Percentiles rank a stretch among this genome's conserved stretches.
Evolutionary conservation across 2,113 vertebrate species (phyloP).

Genomic region (Eretmochelys imbricata): DNA sequence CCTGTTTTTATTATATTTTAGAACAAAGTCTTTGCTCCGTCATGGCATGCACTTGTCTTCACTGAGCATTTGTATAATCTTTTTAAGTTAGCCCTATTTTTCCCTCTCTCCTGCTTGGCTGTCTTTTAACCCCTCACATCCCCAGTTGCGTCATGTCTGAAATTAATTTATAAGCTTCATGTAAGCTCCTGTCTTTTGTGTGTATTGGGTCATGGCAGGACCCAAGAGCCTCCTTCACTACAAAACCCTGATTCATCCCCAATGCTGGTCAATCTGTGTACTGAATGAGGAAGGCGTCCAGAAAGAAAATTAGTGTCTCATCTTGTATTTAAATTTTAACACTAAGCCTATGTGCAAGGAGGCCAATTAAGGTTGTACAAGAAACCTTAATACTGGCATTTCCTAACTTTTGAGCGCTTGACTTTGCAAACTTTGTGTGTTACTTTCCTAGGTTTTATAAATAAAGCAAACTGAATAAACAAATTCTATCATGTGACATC

Average conservation of each 20-base stretch:
- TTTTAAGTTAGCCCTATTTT: neutral
- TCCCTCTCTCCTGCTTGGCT: neutral
- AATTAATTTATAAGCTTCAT: neutral
- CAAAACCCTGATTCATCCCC: neutral
- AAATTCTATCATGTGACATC: accelerated
- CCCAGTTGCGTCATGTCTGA: neutral
- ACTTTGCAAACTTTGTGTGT: accelerated
- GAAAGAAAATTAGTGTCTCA: neutral
- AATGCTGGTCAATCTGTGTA: neutral
- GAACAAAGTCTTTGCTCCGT: neutral
- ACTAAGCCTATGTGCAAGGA: neutral
- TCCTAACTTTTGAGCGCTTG: neutral
- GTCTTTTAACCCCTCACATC: neutral
- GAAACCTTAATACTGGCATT: neutral
- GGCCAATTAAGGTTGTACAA: neutral
- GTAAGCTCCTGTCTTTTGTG: neutral
- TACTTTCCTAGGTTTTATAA: accelerated
- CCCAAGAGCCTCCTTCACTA: neutral
- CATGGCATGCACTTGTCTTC: neutral
- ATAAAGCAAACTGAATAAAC: neutral
- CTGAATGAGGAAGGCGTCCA: neutral
- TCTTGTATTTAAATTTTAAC: neutral
- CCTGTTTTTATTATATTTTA: neutral
- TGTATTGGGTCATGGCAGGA: accelerated
- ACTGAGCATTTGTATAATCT: neutral